Evolutionary conservation across 2,113 vertebrate genomes (phyloP), one percentile per base, ranked within the genome.

Genomic region (Hipposideros armiger): DNA sequence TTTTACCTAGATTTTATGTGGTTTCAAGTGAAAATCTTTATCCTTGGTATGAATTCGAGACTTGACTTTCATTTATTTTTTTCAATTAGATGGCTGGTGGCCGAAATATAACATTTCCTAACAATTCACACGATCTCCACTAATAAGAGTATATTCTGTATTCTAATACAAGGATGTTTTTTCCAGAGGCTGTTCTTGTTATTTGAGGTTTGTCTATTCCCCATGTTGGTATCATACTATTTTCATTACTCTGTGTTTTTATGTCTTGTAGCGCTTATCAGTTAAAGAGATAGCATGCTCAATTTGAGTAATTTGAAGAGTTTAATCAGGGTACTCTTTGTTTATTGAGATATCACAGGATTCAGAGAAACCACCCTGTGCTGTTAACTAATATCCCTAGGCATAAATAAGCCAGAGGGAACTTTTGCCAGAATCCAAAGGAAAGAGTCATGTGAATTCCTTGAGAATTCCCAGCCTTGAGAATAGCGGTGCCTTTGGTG

Each of bases 171-270:
- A 67, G 40, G 50, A 20, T 40, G 8, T 82, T 69, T 82, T 82
- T 82, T 88, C 84, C 36, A 47, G 67, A 82, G 50, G 40, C 47
- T 82, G 2, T 95, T 82, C 16, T 85, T n/a, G 5, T 85, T n/a
- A 26, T 72, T 82, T 87, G 76, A 50, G 32, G 42, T 76, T 82
- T 87, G 30, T 91, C 52, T 67, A 16, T 64, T 45, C 28, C 69
- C 69, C 52, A 3, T 82, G 19, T 66, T 74, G 54, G n/a, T 62
- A 76, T 67, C 22, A n/a, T 58, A 50, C 83, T 87, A 20, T 67
- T 92, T 86, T 87, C 45, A 91, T 91, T n/a, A 22, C 70, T 67
- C 47, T 83, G 45, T 67, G 9, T 74, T 94, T 77, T 84, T n/a
- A 60, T 52, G 52, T 69, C 76, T 87, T n/a, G 1, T 28, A 60